Conservation (phyloP, 2,797 vertebrate genomes). For the Halcyon leucocephala region DNA sequence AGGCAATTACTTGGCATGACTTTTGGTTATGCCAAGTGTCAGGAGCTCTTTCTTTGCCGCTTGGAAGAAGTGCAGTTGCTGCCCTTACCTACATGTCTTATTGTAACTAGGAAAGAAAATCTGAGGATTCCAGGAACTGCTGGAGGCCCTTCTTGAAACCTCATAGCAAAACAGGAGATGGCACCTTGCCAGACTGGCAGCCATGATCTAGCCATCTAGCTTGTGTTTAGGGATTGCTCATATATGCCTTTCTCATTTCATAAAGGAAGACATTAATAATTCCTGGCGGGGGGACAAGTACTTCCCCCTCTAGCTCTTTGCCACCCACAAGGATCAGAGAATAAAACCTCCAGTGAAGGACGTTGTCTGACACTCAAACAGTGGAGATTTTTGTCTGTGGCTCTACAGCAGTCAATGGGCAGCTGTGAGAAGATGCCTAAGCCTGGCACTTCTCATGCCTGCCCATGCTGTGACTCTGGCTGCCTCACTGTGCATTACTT, state of each 20-base stretch:
- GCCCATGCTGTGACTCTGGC: background rate
- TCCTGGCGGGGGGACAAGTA: background rate
- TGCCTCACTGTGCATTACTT: background rate
- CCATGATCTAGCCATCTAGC: background rate
- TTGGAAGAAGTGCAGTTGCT: background rate
- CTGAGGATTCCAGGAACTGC: background rate
- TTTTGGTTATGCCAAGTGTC: background rate
- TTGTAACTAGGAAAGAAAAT: background rate
- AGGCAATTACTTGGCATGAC: background rate
- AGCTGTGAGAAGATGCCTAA: constrained; percentile 12
- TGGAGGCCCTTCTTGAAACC: background rate
- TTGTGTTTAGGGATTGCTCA: constrained; percentile 5
- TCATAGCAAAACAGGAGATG: background rate
- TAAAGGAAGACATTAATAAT: constrained; percentile 57
- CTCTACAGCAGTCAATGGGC: background rate
- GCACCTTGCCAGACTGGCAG: background rate
- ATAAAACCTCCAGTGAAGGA: background rate
- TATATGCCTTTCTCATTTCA: constrained; percentile 23
- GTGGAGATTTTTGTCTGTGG: background rate
- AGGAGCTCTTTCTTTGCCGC: background rate
- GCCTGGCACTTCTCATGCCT: background rate
- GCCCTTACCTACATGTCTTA: background rate
- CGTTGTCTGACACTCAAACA: background rate
- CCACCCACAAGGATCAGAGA: constrained; percentile 33
- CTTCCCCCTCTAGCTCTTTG: background rate